Conservation (phyloP, 2,113 vertebrate species). For the Corythornis vintsioides region DNA sequence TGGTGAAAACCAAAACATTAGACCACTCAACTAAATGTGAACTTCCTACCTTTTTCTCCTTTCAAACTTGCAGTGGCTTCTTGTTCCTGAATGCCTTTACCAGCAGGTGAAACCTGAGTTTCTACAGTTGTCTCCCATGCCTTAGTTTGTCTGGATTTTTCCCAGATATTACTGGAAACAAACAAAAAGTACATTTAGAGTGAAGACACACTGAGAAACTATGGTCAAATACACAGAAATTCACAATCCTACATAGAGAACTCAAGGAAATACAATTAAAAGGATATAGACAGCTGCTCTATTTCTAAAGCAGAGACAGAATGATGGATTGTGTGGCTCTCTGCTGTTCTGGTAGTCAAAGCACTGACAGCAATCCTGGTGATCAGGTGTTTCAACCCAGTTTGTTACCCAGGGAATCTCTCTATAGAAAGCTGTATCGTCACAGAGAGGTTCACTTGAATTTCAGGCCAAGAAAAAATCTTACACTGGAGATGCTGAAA, state of each 20-base stretch:
- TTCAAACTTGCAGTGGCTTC: not conserved
- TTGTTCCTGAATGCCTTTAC: not conserved
- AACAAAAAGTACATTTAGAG: not conserved
- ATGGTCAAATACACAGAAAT: not conserved
- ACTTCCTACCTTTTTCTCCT: constrained; percentile 31
- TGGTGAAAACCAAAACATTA: not conserved
- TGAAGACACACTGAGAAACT: not conserved
- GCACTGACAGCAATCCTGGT: fast-evolving
- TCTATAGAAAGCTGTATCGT: not conserved
- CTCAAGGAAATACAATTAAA: not conserved
- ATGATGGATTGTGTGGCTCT: not conserved
- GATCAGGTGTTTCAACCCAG: not conserved
- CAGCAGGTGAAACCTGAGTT: not conserved
- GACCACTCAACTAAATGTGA: not conserved
- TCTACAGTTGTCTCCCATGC: not conserved
- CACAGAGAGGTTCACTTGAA: not conserved
- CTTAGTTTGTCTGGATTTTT: not conserved
- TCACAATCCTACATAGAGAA: not conserved
- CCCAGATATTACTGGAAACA: not conserved
- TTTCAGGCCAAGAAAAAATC: not conserved
- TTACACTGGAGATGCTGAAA: constrained; percentile 63
- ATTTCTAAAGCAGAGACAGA: not conserved
- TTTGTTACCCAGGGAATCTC: not conserved
- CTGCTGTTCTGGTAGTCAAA: not conserved
- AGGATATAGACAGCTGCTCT: not conserved